A percentile compares a stretch with the other conserved stretches of the same genome.
phyloP scores from a whole-genome alignment of 2,113 vertebrate genomes.

The Mola mola region DNA sequence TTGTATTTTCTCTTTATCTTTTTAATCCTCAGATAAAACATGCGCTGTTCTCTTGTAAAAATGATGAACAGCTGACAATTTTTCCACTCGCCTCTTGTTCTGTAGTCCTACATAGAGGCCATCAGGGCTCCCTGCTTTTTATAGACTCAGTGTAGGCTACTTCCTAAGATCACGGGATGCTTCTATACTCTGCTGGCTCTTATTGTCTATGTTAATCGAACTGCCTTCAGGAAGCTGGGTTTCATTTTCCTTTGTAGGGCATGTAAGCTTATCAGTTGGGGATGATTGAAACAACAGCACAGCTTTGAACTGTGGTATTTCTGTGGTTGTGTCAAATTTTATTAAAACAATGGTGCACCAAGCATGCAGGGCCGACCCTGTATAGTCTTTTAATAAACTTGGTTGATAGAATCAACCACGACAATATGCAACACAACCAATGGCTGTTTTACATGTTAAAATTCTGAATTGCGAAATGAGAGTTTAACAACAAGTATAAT shows the following conservation, averaged over 20 bases:
- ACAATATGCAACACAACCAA: too few relatives aligned
- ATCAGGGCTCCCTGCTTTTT: conserved; percentile 71
- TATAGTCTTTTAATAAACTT: not conserved
- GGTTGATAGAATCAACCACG: not conserved
- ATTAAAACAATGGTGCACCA: not conserved
- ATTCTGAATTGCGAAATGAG: too few relatives aligned
- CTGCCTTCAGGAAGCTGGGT: not conserved
- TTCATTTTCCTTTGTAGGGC: not conserved
- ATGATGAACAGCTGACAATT: conserved; percentile 61
- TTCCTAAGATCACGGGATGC: conserved; percentile 53
- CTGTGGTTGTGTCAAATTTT: not conserved
- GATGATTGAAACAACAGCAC: not conserved
- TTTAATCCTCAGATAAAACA: conserved; percentile 34
- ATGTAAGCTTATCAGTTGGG: not conserved
- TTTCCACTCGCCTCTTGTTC: conserved; percentile 49
- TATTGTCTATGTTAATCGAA: conserved; percentile 7
- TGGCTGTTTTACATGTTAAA: too few relatives aligned
- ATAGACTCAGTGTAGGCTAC: conserved; percentile 62
- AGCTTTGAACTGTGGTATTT: not conserved
- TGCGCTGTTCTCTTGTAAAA: conserved; percentile 59
- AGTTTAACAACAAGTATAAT: too few relatives aligned
- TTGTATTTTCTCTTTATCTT: conserved; percentile 42
- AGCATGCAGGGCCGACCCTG: not conserved
- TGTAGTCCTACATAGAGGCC: conserved; percentile 67
- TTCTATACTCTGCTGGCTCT: conserved; percentile 33